Evolutionary conservation across 2,888 invertebrate species (phyloP).

Genomic region (Drosophila anomelani): DNA sequence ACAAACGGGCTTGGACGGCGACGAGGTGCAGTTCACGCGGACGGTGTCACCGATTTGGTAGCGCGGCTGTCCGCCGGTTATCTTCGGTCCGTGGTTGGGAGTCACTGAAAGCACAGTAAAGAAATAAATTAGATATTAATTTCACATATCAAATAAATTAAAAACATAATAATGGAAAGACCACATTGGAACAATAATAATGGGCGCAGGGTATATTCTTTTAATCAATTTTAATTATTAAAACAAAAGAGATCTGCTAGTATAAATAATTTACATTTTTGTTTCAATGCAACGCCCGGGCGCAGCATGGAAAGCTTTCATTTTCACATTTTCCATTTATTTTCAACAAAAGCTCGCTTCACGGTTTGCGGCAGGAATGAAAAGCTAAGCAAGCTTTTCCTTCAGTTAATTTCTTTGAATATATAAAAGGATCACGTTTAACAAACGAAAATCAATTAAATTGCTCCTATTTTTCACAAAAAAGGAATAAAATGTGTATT

Average conservation of each 20-base stretch:
- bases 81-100: conserved; percentile 92
- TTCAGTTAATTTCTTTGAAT: neutral
- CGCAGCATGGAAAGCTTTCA: neutral
- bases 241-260: no score
- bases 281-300: neutral
- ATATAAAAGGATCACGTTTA: no score
- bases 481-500: no score
- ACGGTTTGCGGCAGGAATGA: conserved; percentile 10
- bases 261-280: no score
- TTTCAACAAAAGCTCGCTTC: neutral
- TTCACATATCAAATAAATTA: neutral
- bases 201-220: no score
- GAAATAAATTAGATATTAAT: neutral
- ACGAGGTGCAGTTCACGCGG: conserved; percentile 94
- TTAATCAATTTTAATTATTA: no score
- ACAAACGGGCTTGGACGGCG: conserved; percentile 92
- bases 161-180: no score
- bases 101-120: conserved; percentile 86
- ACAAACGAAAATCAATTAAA: no score
- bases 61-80: conserved; percentile 91
- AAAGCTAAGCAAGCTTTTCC: conserved; percentile 1
- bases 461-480: no score
- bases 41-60: conserved; percentile 94
- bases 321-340: neutral
- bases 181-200: no score